Base-by-base conservation (phyloP, 2,888 invertebrate species). In the Mechanitis messenoides region DNA sequence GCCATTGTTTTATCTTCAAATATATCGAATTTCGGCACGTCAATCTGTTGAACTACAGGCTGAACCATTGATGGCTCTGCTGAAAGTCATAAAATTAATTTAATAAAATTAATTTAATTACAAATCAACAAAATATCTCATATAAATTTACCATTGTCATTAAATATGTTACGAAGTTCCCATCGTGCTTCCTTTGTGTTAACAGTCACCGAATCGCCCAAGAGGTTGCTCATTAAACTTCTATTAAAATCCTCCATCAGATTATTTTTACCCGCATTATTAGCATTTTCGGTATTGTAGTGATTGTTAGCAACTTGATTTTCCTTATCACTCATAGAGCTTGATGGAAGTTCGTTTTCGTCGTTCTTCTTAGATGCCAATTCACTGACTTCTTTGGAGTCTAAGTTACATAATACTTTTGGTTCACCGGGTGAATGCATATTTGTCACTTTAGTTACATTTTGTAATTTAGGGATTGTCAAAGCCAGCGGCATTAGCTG, bases 111-210 rank as follows among this genome's bases (percentile, higher is more conserved):
- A 31, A 53, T 33, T 38, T 33, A 47, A 20, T 20, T 20, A 3
- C 3, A 57, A 33, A 9, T 58, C 50, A 33, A 28, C 28, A 12
- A 12, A 54, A 59, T 20, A n/a, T 53, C 5, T 28, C n/a, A 11
- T 33, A 53, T 20, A 0, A 53, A n/a, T 20, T 74, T 78, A 87
- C 90, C 89, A 78, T 87, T 87, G 66, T 87, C 90, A 74, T 91
- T 91, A 81, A 93, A 93, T 65, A 93, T 80, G 67, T 92, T 92
- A 66, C 93, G 89, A 31, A 94, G 90, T 58, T 92, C 92, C 79
- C 92, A 92, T 76, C 93, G 84, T 0, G 94, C 94, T 74, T 94
- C 93, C 71, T 93, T 93, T 0, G 94, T 94, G 72, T 94, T 92
- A 0, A 94, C 92, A 4, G 94, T 94, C 28, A 93, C 87, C 61